phyloP scores from a whole-genome alignment of 2,113 vertebrate genomes.

The Callithrix jacchus region DNA sequence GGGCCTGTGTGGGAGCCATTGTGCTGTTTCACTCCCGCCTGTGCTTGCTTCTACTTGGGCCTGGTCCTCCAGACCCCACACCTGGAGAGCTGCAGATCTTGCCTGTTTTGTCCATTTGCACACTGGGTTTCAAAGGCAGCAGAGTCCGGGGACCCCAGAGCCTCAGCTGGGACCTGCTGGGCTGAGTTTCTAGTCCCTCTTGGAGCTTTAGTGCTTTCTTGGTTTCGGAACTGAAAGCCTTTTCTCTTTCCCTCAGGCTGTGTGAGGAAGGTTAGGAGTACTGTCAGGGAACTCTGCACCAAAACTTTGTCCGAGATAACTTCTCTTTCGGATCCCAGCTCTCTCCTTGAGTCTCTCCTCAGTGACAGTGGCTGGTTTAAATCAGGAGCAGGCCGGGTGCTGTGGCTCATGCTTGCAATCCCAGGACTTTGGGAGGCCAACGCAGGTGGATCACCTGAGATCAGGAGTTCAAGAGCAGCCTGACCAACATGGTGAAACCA shows the following conservation, averaged over 20 bases:
- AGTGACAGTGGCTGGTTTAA: background rate
- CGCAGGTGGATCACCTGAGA: too few species aligned
- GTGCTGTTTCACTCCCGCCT: rapidly evolving
- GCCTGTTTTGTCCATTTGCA: rapidly evolving
- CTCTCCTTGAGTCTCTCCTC: background rate
- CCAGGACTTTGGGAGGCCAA: too few species aligned
- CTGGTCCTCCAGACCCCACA: background rate
- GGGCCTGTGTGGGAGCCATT: background rate
- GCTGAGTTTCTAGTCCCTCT: background rate
- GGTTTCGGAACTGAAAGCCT: background rate
- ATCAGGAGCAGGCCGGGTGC: too few species aligned
- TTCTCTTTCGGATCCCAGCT: background rate
- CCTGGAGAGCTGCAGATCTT: background rate
- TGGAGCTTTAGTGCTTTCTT: background rate
- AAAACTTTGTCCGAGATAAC: background rate
- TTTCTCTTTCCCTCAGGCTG: background rate
- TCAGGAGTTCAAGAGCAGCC: too few species aligned
- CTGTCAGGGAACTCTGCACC: background rate
- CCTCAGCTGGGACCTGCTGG: background rate
- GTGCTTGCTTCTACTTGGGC: rapidly evolving
- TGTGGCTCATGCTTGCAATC: too few species aligned
- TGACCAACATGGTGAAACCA: too few species aligned
- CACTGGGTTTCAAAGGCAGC: background rate
- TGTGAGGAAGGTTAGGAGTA: background rate
- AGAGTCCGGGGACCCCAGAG: background rate